Percentiles rank a stretch among this genome's conserved stretches.
These are phyloP conservation scores for Casuarius casuarius DNA, from an alignment of 2,113 vertebrate species.

Conservation along the genomic window DNA sequence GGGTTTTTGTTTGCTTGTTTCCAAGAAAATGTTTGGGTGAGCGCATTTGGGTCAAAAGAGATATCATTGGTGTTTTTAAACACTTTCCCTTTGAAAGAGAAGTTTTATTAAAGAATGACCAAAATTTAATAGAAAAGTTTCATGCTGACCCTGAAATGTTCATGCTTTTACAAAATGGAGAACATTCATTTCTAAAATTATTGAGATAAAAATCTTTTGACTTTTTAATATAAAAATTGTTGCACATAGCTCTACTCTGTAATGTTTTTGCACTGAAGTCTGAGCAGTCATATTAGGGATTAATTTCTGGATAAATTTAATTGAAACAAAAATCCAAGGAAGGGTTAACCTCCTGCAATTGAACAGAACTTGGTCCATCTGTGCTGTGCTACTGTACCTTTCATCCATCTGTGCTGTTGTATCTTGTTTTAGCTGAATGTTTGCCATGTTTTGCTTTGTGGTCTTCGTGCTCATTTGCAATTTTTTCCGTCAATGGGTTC, in stretches of 20 bases:
- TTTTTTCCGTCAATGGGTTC: neutral
- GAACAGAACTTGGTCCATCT: neutral
- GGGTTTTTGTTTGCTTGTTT: accelerated
- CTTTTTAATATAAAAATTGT: neutral
- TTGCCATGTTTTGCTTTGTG: neutral
- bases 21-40: neutral
- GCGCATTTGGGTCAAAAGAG: neutral
- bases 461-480: neutral
- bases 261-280: neutral
- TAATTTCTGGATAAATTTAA: neutral
- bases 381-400: neutral
- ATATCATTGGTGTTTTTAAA: no score
- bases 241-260: neutral
- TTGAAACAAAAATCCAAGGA: neutral
- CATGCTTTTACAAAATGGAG: neutral
- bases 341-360: neutral
- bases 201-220: neutral
- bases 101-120: no score
- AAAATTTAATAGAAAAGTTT: neutral
- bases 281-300: accelerated
- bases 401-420: neutral
- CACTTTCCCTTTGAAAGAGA: no score
- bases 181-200: neutral
- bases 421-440: neutral
- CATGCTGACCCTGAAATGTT: neutral